Evolutionary conservation across 2,888 invertebrate species (phyloP).

Genomic region (Melanostoma mellinum): DNA sequence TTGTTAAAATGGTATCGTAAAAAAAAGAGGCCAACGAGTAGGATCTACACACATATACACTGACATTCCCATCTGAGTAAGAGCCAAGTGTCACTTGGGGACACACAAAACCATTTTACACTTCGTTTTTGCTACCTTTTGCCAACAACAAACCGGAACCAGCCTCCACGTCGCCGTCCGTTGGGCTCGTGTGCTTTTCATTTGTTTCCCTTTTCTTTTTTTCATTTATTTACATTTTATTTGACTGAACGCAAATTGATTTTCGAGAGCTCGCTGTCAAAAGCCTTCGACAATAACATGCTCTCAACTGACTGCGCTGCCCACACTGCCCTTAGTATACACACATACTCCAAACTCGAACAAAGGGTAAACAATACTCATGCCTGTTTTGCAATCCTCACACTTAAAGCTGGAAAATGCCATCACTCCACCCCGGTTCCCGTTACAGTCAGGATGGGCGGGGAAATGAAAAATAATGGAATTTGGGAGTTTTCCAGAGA

Average conservation of each 20-base stretch:
- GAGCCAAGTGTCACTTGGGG: slow-evolving; percentile 44
- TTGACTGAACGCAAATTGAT: slow-evolving; percentile 39
- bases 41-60: neutral
- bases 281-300: slow-evolving; percentile 35
- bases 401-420: too few relatives aligned
- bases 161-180: neutral
- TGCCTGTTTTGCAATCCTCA: neutral
- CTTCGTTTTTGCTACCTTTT: slow-evolving; percentile 23
- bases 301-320: slow-evolving; percentile 17
- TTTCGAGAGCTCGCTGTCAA: slow-evolving; percentile 39
- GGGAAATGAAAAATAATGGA: slow-evolving; percentile 25
- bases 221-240: slow-evolving; percentile 35
- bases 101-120: slow-evolving; percentile 46
- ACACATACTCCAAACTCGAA: slow-evolving; percentile 19
- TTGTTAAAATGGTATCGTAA: slow-evolving; percentile 15
- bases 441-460: too few relatives aligned
- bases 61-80: slow-evolving; percentile 7
- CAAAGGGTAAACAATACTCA: neutral
- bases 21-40: slow-evolving; percentile 26
- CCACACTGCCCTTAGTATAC: slow-evolving; percentile 16
- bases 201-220: slow-evolving; percentile 3
- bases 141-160: neutral
- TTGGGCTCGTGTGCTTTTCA: too few relatives aligned
- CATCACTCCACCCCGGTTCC: too few relatives aligned
- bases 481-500: slow-evolving; percentile 30